phyloP scores from a whole-genome alignment of 2,888 invertebrate genomes.

The Nephrotoma guestfalica region DNA sequence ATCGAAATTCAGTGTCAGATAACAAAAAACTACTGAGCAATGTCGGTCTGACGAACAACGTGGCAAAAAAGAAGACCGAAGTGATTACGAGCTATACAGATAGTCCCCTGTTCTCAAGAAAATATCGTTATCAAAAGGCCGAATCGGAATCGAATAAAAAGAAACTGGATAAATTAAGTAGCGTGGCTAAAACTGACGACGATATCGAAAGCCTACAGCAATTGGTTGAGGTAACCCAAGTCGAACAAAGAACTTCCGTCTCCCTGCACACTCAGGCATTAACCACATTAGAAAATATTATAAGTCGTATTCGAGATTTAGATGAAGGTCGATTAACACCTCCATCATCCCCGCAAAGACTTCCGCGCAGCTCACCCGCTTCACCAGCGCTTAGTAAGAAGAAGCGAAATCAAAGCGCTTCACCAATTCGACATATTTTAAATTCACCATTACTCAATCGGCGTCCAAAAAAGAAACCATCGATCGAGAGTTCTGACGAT shows the following conservation, averaged over 20 bases:
- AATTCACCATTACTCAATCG: conserved; percentile 74
- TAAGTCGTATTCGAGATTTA: conserved; percentile 37
- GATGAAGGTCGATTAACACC: conserved; percentile 37
- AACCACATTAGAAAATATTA: conserved; percentile 41
- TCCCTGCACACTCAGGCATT: conserved; percentile 36
- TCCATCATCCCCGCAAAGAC: conserved; percentile 38
- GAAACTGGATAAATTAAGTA: conserved; percentile 21
- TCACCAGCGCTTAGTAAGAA: conserved; percentile 59
- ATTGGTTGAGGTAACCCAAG: conserved; percentile 27
- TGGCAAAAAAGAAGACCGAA: conserved; percentile 24
- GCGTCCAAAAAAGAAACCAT: conserved; percentile 56
- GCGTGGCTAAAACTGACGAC: not conserved
- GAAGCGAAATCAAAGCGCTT: conserved; percentile 62
- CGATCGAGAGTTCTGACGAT: conserved; percentile 70
- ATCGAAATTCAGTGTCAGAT: not conserved
- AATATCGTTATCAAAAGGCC: conserved; percentile 27
- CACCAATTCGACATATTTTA: conserved; percentile 65
- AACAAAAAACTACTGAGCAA: not conserved
- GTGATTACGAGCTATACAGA: conserved; percentile 33
- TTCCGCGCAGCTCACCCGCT: conserved; percentile 62
- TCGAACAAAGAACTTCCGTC: conserved; percentile 30
- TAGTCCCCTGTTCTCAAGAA: conserved; percentile 31
- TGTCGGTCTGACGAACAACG: not conserved
- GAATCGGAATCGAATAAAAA: conserved; percentile 30
- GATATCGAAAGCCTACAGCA: conserved; percentile 12